Percentiles rank a stretch among this genome's conserved stretches.
These are phyloP conservation scores for Synanthedon tipuliformis DNA, from an alignment of 2,888 invertebrate species.

Conservation along the genomic window DNA sequence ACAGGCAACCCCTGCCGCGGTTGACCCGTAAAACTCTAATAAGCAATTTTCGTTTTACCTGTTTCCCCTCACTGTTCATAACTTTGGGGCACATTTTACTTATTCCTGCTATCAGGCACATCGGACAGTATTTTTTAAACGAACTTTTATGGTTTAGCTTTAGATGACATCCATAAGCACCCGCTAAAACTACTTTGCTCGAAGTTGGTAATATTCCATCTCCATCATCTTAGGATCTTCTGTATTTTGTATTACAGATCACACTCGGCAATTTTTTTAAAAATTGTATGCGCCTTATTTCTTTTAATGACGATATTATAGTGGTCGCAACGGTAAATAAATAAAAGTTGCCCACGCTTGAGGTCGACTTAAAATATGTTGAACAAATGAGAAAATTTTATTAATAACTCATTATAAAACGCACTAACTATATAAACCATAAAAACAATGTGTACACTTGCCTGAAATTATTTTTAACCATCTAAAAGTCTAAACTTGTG, in stretches of 20 bases:
- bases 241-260: too few species aligned
- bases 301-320: conserved; percentile 17
- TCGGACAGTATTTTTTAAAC: too few species aligned
- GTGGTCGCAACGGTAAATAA: conserved; percentile 25
- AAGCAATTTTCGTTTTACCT: conserved; percentile 49
- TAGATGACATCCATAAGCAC: too few species aligned
- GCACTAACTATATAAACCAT: too few species aligned
- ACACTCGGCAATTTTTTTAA: neutral
- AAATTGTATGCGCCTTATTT: neutral
- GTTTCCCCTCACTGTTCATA: conserved; percentile 39
- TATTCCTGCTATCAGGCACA: conserved; percentile 1
- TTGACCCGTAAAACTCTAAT: conserved; percentile 54
- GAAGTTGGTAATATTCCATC: too few species aligned
- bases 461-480: conserved; percentile 22
- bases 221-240: too few species aligned
- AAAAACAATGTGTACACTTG: too few species aligned
- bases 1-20: conserved; percentile 22
- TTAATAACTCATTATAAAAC: too few species aligned
- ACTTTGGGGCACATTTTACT: conserved; percentile 34
- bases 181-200: too few species aligned
- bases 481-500: conserved; percentile 15
- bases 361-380: conserved; percentile 24
- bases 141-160: too few species aligned
- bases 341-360: conserved; percentile 39
- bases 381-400: too few species aligned